phyloP scores from a whole-genome alignment of 2,797 vertebrate genomes.

The Rhyacichthys aspro region DNA sequence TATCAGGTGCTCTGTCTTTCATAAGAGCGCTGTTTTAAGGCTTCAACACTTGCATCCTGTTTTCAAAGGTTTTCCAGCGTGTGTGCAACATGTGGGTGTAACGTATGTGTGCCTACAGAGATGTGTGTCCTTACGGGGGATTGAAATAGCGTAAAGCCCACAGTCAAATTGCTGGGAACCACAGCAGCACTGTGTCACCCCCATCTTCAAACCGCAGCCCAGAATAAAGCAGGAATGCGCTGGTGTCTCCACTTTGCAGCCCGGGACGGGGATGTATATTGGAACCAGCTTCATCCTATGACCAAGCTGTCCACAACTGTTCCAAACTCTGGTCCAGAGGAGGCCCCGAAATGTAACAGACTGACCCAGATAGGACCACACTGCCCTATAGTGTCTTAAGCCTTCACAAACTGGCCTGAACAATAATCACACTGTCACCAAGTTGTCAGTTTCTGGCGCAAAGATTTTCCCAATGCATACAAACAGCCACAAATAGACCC shows the following conservation, averaged over 20 bases:
- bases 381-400: constrained; percentile 13
- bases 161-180: constrained; percentile 67
- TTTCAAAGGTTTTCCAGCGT: constrained; percentile 13
- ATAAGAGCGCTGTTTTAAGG: too few species aligned
- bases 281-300: constrained; percentile 50
- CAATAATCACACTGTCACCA: constrained; percentile 22
- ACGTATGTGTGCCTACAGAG: constrained; percentile 8
- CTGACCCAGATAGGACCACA: constrained; percentile 7
- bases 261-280: constrained; percentile 45
- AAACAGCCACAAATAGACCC: neutral
- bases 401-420: constrained; percentile 20
- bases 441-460: neutral
- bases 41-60: neutral
- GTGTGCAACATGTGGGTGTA: neutral
- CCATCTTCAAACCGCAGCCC: constrained; percentile 67
- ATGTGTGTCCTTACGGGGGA: constrained; percentile 43
- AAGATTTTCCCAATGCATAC: neutral
- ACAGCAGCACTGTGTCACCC: constrained; percentile 65
- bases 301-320: constrained; percentile 38
- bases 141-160: constrained; percentile 69
- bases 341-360: constrained; percentile 29
- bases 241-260: constrained; percentile 54
- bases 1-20: too few species aligned
- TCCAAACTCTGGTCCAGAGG: constrained; percentile 31
- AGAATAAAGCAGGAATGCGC: constrained; percentile 76